Percentiles rank a stretch among this genome's conserved stretches.
These are phyloP conservation scores for Panonychus citri DNA, from an alignment of 1,140 invertebrate species.

Conservation along the genomic window DNA sequence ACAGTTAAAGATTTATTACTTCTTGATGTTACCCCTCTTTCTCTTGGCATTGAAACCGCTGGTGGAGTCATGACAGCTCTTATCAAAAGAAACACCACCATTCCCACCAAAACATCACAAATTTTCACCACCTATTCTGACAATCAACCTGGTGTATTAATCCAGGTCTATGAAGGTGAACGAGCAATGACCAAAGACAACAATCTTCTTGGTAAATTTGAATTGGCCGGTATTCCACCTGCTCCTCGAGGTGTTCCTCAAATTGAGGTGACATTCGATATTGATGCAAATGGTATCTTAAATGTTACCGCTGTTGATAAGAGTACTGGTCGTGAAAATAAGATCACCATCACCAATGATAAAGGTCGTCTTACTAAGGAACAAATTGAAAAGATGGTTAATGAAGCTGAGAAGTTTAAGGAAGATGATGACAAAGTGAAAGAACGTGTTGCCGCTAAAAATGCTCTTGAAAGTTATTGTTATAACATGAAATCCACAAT, in stretches of 20 bases:
- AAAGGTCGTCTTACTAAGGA: constrained; percentile 87
- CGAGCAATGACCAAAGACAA: constrained; percentile 37
- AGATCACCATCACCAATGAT: constrained; percentile 94
- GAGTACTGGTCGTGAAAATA: constrained; percentile 79
- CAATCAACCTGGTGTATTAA: constrained; percentile 79
- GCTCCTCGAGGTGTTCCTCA: constrained; percentile 33
- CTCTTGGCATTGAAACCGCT: constrained; percentile 86
- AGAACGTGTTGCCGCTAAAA: constrained; percentile 41
- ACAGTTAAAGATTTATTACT: constrained; percentile 69
- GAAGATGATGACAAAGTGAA: constrained; percentile 73
- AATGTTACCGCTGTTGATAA: constrained; percentile 35
- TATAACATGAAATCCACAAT: constrained; percentile 46
- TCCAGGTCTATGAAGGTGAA: constrained; percentile 41
- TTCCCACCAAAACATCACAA: constrained; percentile 83
- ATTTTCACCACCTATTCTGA: constrained; percentile 90
- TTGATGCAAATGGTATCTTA: constrained; percentile 26
- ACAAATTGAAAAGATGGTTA: constrained; percentile 91
- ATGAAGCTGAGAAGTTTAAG: constrained; percentile 83
- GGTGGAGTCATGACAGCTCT: constrained; percentile 88
- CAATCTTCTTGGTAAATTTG: constrained; percentile 33
- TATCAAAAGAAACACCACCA: constrained; percentile 85
- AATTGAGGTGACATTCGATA: constrained; percentile 27
- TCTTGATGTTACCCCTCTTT: constrained; percentile 78
- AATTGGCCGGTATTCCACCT: constrained; percentile 33
- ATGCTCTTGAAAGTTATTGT: constrained; percentile 31